These are phyloP conservation scores for Drosophila aff. DNA, from an alignment of 1,140 invertebrate species.

Conservation along the genomic window DNA sequence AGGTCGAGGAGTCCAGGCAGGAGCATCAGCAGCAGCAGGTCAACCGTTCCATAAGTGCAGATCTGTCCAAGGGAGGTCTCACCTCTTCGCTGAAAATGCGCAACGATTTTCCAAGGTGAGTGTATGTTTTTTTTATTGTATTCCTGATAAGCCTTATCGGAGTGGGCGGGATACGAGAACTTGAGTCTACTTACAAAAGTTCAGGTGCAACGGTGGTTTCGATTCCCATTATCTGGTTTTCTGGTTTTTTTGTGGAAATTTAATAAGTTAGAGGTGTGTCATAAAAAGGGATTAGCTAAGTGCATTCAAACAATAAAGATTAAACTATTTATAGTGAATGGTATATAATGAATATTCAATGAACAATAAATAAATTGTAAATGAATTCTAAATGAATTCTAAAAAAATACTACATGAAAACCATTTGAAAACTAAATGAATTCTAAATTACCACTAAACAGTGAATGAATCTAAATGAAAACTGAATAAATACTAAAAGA, in stretches of 20 bases:
- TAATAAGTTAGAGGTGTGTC: background rate
- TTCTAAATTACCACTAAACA: background rate
- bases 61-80: conserved; percentile 26
- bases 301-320: background rate
- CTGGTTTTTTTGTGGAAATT: background rate
- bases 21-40: conserved; percentile 42
- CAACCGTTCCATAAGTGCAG: conserved; percentile 67
- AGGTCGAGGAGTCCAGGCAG: background rate
- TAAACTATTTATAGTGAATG: background rate
- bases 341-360: background rate
- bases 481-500: background rate
- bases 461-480: background rate
- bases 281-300: background rate
- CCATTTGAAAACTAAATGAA: too few relatives aligned
- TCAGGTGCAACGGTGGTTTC: conserved; percentile 16
- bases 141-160: conserved; percentile 20
- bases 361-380: background rate
- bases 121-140: background rate
- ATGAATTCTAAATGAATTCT: background rate
- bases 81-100: conserved; percentile 23
- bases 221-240: background rate
- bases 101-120: conserved; percentile 74
- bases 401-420: background rate
- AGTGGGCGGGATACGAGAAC: background rate
- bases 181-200: conserved; percentile 4